phyloP scores from a whole-genome alignment of 2,888 invertebrate species.

The Agrilus biguttatus region DNA sequence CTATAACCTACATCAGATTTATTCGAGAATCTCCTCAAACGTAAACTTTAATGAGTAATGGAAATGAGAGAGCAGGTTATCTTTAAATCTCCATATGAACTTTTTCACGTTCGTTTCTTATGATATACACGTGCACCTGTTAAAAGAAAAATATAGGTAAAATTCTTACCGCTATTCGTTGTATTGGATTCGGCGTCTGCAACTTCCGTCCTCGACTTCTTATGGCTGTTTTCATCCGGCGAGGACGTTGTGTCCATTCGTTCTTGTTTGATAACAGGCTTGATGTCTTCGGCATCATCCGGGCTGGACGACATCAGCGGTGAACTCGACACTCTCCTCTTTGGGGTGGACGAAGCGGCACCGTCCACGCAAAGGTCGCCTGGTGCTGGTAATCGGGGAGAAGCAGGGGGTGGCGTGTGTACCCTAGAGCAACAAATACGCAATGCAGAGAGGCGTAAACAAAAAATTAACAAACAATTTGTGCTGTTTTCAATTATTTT shows the following conservation, averaged over 20 bases:
- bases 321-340: constrained; percentile 40
- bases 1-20: too few relatives aligned
- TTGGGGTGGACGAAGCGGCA: constrained; percentile 69
- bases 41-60: too few relatives aligned
- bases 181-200: constrained; percentile 85
- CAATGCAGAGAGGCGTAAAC: constrained; percentile 13
- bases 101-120: too few relatives aligned
- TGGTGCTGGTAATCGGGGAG: constrained; percentile 47
- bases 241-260: constrained; percentile 50
- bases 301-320: constrained; percentile 28
- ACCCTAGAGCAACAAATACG: constrained; percentile 32
- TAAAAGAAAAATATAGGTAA: too few relatives aligned
- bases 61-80: too few relatives aligned
- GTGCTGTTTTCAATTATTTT: too few relatives aligned
- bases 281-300: constrained; percentile 32
- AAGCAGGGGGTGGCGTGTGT: constrained; percentile 60
- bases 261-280: constrained; percentile 48
- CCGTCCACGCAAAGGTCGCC: constrained; percentile 60
- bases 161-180: constrained; percentile 74
- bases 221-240: constrained; percentile 44
- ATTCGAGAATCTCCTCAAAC: too few relatives aligned
- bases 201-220: constrained; percentile 66
- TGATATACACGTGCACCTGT: too few relatives aligned
- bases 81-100: too few relatives aligned
- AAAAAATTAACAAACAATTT: constrained; percentile 17